Percentiles rank a stretch among this genome's conserved stretches.
Conservation (phyloP, 37 sponge, comb jelly and placozoan genomes). For the Haliclona indistincta region DNA sequence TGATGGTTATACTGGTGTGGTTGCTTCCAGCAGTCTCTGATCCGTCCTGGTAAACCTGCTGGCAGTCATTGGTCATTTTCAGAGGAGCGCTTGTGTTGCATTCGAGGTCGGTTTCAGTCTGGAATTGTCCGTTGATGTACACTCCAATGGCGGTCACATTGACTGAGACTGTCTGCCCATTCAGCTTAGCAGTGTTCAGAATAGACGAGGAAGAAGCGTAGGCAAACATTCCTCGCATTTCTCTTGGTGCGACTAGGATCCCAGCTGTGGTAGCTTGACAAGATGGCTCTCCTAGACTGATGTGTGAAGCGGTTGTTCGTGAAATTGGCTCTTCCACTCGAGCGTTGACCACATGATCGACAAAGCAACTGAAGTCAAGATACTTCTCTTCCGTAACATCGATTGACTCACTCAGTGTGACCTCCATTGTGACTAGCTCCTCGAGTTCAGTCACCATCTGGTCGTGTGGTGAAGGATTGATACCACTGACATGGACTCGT, state of each 20-base stretch:
- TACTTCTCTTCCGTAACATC: background rate
- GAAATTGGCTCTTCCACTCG: background rate
- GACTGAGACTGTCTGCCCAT: conserved; percentile 7
- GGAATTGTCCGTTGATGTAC: conserved; percentile 29
- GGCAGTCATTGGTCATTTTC: conserved; percentile 41
- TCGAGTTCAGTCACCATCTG: background rate
- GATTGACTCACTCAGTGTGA: background rate
- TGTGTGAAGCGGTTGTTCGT: conserved; percentile 26
- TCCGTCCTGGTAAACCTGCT: conserved; percentile 35
- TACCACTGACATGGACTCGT: conserved; percentile 19
- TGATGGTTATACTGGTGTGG: conserved; percentile 7
- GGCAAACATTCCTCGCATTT: conserved; percentile 14
- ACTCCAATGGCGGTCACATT: conserved; percentile 27
- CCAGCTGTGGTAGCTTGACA: conserved; percentile 25
- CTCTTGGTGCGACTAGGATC: conserved; percentile 14
- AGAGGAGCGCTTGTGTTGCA: background rate
- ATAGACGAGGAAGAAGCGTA: conserved; percentile 23
- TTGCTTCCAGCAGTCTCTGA: conserved; percentile 42
- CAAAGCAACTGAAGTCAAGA: conserved; percentile 13
- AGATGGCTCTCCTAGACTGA: background rate
- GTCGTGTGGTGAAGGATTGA: background rate
- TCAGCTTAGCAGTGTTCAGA: conserved; percentile 63
- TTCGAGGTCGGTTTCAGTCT: background rate
- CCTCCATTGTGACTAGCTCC: background rate
- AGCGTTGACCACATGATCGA: conserved; percentile 44